Base-by-base conservation (phyloP, 2,797 vertebrate genomes). In the Sebastes cheni region DNA sequence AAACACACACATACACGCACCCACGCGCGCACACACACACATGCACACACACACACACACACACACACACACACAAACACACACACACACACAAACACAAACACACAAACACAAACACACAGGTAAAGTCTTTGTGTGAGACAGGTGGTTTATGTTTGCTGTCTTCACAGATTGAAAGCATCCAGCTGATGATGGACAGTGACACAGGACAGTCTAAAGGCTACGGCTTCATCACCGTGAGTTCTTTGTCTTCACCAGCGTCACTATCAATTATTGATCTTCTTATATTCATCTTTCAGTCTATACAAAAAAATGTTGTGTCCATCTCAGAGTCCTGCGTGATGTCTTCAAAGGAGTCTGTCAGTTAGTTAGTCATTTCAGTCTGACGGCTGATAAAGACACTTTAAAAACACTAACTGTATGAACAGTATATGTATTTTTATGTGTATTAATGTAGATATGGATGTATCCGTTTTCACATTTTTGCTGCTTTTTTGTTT, bases 141-240 rank as follows among this genome's bases (percentile, higher is more conserved):
- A 22, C 20, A 2, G 10, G 16, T 68, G 61, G 0, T 52, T 29
- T 70, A 22, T 74, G 22, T n/a, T 12, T 83, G 34, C 84, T 55
- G 1, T 81, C 75, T 1, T 91, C 22, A 67, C 88, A 99, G 98
- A 99, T 99, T 87, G 98, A 99, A 91, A 99, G 97, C 86, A 99
- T 99, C 90, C 98, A 99, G 80, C 95, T 99, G 83, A 99, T 99
- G 98, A 99, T 98, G 97, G 98, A 99, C 86, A 98, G 96, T 86
- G 98, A 99, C 94, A 98, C 97, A 0, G 97, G 96, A 11, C 95
- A 96, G 46, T 99, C 98, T 2, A 99, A 99, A 94, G 98, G 98
- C 87, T 99, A 98, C 23, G 98, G 98, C 89, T 99, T 99, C 90
- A 99, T 99, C 92, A 99, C 98, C 8, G 98, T 99, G 95, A 95